Percentiles rank a stretch among this genome's conserved stretches.
Conservation (phyloP, 1,140 invertebrate species). For the Drosophila prosaltans region DNA sequence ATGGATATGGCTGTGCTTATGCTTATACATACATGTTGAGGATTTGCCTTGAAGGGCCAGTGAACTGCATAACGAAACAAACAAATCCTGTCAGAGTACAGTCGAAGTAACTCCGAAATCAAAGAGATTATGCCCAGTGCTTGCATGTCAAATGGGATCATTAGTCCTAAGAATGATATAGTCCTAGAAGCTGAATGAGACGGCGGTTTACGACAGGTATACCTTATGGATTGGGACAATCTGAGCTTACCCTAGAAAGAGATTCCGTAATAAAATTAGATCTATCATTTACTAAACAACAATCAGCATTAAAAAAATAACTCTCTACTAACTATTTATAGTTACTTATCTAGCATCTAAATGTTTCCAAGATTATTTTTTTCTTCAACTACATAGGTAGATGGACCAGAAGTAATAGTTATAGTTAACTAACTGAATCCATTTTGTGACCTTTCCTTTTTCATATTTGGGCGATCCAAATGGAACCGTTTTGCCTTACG, state of each 20-base stretch:
- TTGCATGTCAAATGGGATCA: constrained; percentile 11
- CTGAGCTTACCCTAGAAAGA: too few species aligned
- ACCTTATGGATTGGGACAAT: neutral
- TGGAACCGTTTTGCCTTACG: neutral
- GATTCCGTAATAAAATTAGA: too few species aligned
- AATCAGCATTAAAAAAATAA: too few species aligned
- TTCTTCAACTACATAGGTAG: too few species aligned
- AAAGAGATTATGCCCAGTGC: constrained; percentile 12
- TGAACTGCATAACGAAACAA: constrained; percentile 27
- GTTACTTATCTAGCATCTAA: too few species aligned
- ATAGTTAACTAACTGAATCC: too few species aligned
- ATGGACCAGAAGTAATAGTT: too few species aligned
- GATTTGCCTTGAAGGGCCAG: constrained; percentile 18
- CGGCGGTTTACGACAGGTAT: neutral
- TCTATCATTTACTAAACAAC: too few species aligned
- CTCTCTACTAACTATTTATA: too few species aligned
- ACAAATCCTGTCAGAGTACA: constrained; percentile 9
- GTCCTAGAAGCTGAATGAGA: neutral
- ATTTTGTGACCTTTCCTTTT: too few species aligned
- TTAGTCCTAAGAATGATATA: neutral
- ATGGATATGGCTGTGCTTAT: constrained; percentile 26
- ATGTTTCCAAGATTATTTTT: too few species aligned
- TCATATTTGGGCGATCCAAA: too few species aligned
- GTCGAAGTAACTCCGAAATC: constrained; percentile 4
- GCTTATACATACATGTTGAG: constrained; percentile 23